Evolutionary conservation across 1,140 invertebrate genomes (phyloP).

Genomic region (Frieseomelitta varia): DNA sequence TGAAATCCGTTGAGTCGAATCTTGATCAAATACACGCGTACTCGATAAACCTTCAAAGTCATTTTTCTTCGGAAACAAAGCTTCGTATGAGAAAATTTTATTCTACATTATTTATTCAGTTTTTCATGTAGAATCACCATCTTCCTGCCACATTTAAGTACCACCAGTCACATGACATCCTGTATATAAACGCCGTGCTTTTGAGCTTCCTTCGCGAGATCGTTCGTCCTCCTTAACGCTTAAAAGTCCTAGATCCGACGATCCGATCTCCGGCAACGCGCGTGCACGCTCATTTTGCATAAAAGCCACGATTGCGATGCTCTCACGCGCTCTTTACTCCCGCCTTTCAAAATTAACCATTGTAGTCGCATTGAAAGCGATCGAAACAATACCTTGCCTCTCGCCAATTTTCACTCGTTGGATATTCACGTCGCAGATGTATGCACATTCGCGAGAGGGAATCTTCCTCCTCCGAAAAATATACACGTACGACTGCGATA

Average conservation of each 20-base stretch:
- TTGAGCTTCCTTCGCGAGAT: conserved; percentile 27
- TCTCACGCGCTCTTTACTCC: background rate
- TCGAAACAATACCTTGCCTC: background rate
- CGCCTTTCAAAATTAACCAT: conserved; percentile 1
- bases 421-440: background rate
- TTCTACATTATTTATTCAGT: no score
- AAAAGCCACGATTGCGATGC: conserved; percentile 12
- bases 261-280: background rate
- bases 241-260: background rate
- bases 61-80: no score
- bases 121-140: no score
- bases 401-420: background rate
- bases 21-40: no score
- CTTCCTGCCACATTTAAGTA: no score
- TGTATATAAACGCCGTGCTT: no score
- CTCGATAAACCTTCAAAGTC: no score
- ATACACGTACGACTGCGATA: background rate
- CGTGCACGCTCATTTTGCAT: conserved; percentile 20
- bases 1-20: no score
- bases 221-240: background rate
- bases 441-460: no score
- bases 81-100: no score
- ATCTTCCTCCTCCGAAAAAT: background rate
- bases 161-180: no score
- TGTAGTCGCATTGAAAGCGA: background rate